These are phyloP conservation scores for Tetheella fluctuosa DNA, from an alignment of 2,888 invertebrate species.

Conservation along the genomic window DNA sequence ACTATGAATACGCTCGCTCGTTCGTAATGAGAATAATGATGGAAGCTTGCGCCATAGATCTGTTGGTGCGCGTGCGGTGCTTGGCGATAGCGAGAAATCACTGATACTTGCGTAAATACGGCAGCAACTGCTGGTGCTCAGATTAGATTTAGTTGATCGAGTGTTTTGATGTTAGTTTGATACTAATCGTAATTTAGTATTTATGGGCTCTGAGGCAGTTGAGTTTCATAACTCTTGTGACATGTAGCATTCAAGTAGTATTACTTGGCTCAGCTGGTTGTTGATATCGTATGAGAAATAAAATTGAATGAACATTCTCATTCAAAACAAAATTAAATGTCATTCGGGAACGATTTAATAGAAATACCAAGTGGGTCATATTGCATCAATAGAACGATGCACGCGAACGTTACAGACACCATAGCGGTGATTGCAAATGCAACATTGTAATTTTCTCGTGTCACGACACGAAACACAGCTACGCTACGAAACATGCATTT, in stretches of 20 bases:
- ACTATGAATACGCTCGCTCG: slow-evolving; percentile 58
- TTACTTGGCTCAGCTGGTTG: background rate
- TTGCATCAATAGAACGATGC: slow-evolving; percentile 76
- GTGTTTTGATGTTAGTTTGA: slow-evolving; percentile 33
- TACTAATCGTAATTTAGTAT: slow-evolving; percentile 40
- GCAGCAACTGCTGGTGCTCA: slow-evolving; percentile 56
- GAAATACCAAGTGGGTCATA: slow-evolving; percentile 73
- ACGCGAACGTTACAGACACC: slow-evolving; percentile 70
- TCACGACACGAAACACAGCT: slow-evolving; percentile 60
- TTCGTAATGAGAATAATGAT: slow-evolving; percentile 78
- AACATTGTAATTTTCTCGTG: slow-evolving; percentile 65
- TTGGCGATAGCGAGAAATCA: slow-evolving; percentile 71
- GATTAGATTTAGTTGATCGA: slow-evolving; percentile 53
- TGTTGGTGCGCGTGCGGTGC: slow-evolving; percentile 66
- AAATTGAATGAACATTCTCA: background rate
- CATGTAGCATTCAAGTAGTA: slow-evolving; percentile 15
- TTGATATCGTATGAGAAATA: background rate
- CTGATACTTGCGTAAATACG: slow-evolving; percentile 78
- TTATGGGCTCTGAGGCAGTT: slow-evolving; percentile 24
- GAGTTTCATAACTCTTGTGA: slow-evolving; percentile 20
- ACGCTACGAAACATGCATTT: slow-evolving; percentile 39
- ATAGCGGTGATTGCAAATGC: slow-evolving; percentile 65
- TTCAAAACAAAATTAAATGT: slow-evolving; percentile 19
- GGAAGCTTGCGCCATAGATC: slow-evolving; percentile 73
- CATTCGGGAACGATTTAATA: slow-evolving; percentile 55